A percentile compares a stretch with the other conserved stretches of the same genome.
These are phyloP conservation scores for Philaenus spumarius DNA, from an alignment of 1,140 invertebrate genomes.

Conservation along the genomic window DNA sequence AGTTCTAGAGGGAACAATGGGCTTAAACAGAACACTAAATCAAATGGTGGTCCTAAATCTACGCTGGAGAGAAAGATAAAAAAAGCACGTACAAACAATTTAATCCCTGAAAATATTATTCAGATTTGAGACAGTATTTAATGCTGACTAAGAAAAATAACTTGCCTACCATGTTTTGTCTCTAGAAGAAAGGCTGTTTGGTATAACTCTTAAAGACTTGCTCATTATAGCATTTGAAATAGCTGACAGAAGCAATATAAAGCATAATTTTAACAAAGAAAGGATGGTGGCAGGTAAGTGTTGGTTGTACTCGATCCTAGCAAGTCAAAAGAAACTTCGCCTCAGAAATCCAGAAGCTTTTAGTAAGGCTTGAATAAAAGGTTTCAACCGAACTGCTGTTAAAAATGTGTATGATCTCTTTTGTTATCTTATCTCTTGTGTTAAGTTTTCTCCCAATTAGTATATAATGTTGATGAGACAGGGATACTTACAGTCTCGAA, in stretches of 20 bases:
- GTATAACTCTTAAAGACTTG: not conserved
- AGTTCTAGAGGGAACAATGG: no score
- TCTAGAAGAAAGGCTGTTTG: no score
- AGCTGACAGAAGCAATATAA: not conserved
- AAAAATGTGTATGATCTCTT: slow-evolving; percentile 2
- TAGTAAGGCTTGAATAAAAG: not conserved
- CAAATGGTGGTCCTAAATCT: no score
- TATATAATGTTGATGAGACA: slow-evolving; percentile 41
- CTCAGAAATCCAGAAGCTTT: slow-evolving; percentile 1
- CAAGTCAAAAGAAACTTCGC: not conserved
- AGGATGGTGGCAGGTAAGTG: not conserved
- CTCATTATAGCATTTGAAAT: not conserved
- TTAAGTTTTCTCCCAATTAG: slow-evolving; percentile 4
- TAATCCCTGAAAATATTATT: no score
- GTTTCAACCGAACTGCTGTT: slow-evolving; percentile 3
- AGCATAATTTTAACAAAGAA: not conserved
- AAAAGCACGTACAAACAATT: no score
- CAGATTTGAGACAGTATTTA: no score
- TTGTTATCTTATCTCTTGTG: not conserved
- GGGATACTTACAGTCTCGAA: slow-evolving; percentile 39
- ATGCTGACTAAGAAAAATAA: no score
- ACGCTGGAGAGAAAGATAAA: no score
- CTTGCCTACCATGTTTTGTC: no score
- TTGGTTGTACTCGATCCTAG: not conserved
- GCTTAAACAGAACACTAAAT: no score